Percentiles rank a stretch among this genome's conserved stretches.
Evolutionary conservation across 2,113 vertebrate genomes (phyloP).

Genomic region (Copsychus sechellarum): DNA sequence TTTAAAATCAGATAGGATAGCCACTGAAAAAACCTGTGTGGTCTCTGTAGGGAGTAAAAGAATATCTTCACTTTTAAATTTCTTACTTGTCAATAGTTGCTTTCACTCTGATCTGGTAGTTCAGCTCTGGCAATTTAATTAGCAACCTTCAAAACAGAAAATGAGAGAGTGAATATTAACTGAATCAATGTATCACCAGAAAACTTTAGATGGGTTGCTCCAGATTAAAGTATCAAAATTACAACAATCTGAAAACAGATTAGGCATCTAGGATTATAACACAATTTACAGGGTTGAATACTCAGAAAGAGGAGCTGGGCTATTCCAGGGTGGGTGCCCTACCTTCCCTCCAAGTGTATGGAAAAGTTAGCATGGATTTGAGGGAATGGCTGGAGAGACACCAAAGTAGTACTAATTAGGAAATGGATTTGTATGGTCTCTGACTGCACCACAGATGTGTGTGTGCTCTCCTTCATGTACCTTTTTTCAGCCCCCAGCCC

Average conservation of each 20-base stretch:
- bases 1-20: neutral
- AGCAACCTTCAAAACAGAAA: constrained; percentile 81
- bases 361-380: neutral
- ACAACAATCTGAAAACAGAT: neutral
- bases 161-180: neutral
- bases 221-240: neutral
- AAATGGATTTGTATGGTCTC: neutral
- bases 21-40: neutral
- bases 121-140: constrained; percentile 93
- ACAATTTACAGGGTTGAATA: neutral
- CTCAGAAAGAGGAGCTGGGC: neutral
- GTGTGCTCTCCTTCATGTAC: neutral
- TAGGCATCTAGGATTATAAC: neutral
- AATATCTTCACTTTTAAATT: neutral
- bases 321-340: neutral
- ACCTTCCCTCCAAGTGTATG: neutral
- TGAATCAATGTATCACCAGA: neutral
- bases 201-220: neutral
- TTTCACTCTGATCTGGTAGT: constrained; percentile 96
- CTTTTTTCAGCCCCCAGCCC: neutral
- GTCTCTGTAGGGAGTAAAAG: neutral
- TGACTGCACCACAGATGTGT: neutral
- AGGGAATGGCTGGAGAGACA: neutral
- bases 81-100: constrained; percentile 97
- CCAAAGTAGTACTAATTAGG: neutral